Conservation (phyloP, 2,888 invertebrate genomes). For the Epinotia demarniana region DNA sequence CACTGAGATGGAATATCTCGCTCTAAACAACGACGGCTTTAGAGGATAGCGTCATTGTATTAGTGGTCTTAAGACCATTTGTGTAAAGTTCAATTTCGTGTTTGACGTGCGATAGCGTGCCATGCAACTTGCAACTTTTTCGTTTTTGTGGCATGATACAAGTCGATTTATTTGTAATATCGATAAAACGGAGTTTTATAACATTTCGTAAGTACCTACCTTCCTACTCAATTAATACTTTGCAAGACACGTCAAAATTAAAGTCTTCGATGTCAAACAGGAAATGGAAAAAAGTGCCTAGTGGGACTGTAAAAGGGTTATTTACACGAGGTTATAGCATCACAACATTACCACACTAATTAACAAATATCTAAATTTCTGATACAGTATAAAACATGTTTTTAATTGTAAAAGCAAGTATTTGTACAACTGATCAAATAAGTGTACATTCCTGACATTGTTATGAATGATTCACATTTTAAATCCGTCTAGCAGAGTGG, state of each 20-base stretch:
- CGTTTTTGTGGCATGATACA: neutral
- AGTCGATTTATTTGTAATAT: neutral
- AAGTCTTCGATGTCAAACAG: neutral
- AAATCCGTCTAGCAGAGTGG: neutral
- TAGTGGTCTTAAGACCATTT: neutral
- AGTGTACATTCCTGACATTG: neutral
- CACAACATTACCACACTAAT: neutral
- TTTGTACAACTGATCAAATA: slow-evolving; percentile 28
- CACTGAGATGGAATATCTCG: neutral
- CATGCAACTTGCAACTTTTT: neutral
- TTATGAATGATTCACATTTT: neutral
- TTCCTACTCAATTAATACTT: too few species aligned
- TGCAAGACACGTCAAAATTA: too few species aligned
- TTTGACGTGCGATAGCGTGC: neutral
- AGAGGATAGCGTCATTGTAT: neutral
- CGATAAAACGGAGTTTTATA: too few species aligned
- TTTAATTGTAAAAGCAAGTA: slow-evolving; percentile 35
- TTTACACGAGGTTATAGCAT: neutral
- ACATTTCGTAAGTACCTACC: too few species aligned
- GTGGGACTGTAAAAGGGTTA: neutral
- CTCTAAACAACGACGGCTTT: neutral
- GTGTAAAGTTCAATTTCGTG: neutral
- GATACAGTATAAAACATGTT: slow-evolving; percentile 39
- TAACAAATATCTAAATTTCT: neutral
- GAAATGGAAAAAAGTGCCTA: neutral